A percentile compares a stretch with the other conserved stretches of the same genome.
These are phyloP conservation scores for Sarcoramphus papa DNA, from an alignment of 2,797 vertebrate species.

Conservation along the genomic window DNA sequence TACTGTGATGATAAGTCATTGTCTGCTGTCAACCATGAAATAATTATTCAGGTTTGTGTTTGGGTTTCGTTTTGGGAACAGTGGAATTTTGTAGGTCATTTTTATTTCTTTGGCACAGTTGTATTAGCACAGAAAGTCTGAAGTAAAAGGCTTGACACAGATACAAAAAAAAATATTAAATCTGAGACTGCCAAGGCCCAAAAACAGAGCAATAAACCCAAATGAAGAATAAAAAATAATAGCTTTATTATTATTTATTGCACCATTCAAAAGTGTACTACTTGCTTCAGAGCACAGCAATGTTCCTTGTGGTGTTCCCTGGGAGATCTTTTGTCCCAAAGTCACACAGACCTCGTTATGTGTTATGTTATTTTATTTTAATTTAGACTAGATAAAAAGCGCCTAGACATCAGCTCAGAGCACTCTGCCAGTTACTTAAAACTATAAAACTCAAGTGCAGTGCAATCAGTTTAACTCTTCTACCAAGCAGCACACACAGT, in stretches of 20 bases:
- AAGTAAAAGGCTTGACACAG: neutral
- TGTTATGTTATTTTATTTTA: constrained; percentile 20
- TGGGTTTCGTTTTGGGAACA: neutral
- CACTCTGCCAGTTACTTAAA: neutral
- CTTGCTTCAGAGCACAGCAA: neutral
- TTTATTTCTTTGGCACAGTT: neutral
- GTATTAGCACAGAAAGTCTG: neutral
- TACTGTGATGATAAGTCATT: neutral
- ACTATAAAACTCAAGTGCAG: neutral
- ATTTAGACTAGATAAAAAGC: constrained; percentile 19
- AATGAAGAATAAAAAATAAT: constrained; percentile 25
- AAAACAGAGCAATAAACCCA: neutral
- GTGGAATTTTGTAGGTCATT: neutral
- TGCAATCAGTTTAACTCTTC: constrained; percentile 6
- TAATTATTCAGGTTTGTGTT: neutral
- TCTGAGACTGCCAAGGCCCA: neutral
- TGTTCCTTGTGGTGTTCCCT: neutral
- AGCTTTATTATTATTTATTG: constrained; percentile 26
- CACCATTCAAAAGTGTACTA: neutral
- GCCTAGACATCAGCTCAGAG: neutral
- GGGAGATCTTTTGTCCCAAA: neutral
- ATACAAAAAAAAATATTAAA: neutral
- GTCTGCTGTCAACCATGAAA: neutral
- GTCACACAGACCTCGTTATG: neutral
- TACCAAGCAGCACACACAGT: neutral